Percentiles rank a stretch among this genome's conserved stretches.
phyloP scores from a whole-genome alignment of 2,797 vertebrate species.

The Rhinichthys osculus region DNA sequence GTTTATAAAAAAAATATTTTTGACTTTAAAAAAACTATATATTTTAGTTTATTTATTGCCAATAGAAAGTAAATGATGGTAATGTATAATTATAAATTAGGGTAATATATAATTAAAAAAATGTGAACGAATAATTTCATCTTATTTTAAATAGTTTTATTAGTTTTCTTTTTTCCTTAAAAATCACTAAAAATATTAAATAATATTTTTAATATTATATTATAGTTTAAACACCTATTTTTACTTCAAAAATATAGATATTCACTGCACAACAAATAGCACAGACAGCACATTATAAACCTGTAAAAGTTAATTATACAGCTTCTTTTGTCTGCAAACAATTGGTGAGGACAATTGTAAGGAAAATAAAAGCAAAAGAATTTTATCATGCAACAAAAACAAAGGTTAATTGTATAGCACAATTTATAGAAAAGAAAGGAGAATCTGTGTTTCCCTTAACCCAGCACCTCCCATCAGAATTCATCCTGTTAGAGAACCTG shows the following conservation, averaged over 20 bases:
- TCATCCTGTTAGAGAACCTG: conserved; percentile 96
- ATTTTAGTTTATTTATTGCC: not conserved
- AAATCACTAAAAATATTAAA: not conserved
- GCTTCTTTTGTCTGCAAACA: not conserved
- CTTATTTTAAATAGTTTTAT: too few relatives aligned
- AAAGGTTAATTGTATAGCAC: not conserved
- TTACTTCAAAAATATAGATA: not conserved
- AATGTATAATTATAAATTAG: not conserved
- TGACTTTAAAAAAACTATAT: not conserved
- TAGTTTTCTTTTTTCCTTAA: too few relatives aligned
- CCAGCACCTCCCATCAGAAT: conserved; percentile 83
- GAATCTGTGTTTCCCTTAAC: conserved; percentile 52
- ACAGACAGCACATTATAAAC: not conserved
- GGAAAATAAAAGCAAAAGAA: not conserved
- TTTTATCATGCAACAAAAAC: not conserved
- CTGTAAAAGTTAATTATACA: not conserved
- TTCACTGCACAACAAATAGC: not conserved
- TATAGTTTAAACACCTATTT: not conserved
- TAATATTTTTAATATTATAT: not conserved
- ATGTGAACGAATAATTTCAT: not conserved
- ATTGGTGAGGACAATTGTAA: not conserved
- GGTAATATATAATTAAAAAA: not conserved
- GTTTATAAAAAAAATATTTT: not conserved
- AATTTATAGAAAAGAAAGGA: not conserved
- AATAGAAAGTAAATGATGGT: not conserved